Percentiles rank a stretch among this genome's conserved stretches.
Evolutionary conservation across 2,113 vertebrate species (phyloP).

Genomic region (Halcyon malimbica): DNA sequence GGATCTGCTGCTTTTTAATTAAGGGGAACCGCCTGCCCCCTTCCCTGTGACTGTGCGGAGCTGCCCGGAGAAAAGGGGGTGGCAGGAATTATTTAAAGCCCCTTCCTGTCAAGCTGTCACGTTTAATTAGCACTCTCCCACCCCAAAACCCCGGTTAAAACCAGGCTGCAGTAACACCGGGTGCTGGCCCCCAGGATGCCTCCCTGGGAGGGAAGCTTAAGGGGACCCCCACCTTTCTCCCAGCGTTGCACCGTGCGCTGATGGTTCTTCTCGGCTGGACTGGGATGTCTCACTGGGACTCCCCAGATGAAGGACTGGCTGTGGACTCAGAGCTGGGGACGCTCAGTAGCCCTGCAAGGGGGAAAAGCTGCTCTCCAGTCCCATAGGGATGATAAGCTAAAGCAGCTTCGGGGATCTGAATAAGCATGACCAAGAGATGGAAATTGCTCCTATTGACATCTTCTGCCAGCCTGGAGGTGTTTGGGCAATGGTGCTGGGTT

Average conservation of each 20-base stretch:
- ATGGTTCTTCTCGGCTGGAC: not conserved
- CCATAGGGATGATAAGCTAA: not conserved
- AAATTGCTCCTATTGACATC: fast-evolving
- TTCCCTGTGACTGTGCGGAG: fast-evolving
- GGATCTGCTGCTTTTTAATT: not conserved
- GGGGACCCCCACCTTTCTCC: not conserved
- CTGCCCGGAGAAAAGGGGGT: not conserved
- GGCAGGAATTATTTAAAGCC: not conserved
- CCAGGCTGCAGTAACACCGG: not conserved
- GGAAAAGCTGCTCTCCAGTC: not conserved
- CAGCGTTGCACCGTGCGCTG: fast-evolving
- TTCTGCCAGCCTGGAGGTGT: not conserved
- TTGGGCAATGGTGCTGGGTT: not conserved
- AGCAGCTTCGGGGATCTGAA: not conserved
- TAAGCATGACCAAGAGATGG: not conserved
- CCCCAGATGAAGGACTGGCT: not conserved
- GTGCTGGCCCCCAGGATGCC: not conserved
- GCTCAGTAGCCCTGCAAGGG: not conserved
- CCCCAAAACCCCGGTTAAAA: not conserved
- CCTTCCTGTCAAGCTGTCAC: slow-evolving; percentile 24
- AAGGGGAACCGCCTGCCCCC: not conserved
- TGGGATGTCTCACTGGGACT: fast-evolving
- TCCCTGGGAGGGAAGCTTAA: not conserved
- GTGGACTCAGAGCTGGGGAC: fast-evolving
- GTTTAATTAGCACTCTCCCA: slow-evolving; percentile 8